These are phyloP conservation scores for Epistrophe eligans DNA, from an alignment of 2,888 invertebrate genomes.

Conservation along the genomic window DNA sequence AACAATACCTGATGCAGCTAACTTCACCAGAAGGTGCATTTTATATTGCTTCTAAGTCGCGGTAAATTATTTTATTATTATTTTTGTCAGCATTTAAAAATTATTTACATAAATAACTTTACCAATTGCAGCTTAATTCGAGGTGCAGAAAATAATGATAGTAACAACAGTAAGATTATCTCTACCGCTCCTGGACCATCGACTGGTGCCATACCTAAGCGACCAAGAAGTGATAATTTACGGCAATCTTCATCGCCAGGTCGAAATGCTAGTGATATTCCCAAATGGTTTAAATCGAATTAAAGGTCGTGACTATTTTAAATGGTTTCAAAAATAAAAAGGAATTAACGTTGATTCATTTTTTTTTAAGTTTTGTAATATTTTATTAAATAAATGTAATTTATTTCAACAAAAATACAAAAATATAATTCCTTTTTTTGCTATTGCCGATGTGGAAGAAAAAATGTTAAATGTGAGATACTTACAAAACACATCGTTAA, in stretches of 20 bases:
- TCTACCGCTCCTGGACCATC: conserved; percentile 71
- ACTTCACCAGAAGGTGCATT: conserved; percentile 89
- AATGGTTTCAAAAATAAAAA: not conserved
- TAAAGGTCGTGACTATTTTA: not conserved
- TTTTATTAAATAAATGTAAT: conserved; percentile 44
- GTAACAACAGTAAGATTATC: not conserved
- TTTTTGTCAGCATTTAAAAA: not conserved
- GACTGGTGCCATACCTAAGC: conserved; percentile 78
- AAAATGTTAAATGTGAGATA: too few relatives aligned
- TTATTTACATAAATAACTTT: not conserved
- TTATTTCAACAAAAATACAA: not conserved
- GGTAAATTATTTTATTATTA: conserved; percentile 82
- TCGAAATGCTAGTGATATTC: conserved; percentile 36
- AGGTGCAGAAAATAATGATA: conserved; percentile 3
- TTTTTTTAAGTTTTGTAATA: conserved; percentile 53
- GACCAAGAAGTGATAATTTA: conserved; percentile 75
- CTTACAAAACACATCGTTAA: too few relatives aligned
- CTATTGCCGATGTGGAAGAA: too few relatives aligned
- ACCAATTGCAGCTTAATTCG: conserved; percentile 23
- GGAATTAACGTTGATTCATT: not conserved
- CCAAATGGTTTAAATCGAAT: conserved; percentile 54
- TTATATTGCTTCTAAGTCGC: conserved; percentile 88
- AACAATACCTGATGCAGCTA: conserved; percentile 86
- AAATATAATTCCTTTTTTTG: too few relatives aligned
- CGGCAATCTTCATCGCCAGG: not conserved